A percentile compares a stretch with the other conserved stretches of the same genome.
phyloP scores from a whole-genome alignment of 2,113 vertebrate species.

The Catharus fuscescens region DNA sequence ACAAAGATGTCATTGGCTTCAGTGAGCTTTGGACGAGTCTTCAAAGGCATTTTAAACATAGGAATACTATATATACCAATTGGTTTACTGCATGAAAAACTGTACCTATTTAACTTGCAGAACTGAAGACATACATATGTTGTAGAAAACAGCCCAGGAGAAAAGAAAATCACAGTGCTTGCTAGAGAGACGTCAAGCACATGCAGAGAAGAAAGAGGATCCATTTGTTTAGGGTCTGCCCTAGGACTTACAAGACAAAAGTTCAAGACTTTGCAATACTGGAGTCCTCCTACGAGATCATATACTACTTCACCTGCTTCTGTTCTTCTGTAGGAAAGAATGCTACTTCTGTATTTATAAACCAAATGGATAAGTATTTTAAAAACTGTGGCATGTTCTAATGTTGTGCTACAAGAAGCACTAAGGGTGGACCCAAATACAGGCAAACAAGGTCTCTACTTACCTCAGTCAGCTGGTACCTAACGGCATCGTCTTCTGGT shows the following conservation, averaged over 20 bases:
- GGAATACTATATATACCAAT: neutral
- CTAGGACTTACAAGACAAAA: neutral
- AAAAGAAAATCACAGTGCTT: neutral
- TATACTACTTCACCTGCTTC: neutral
- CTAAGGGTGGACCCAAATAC: neutral
- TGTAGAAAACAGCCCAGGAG: neutral
- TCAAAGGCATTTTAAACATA: conserved; percentile 13
- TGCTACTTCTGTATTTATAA: neutral
- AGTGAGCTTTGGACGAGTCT: neutral
- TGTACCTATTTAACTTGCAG: neutral
- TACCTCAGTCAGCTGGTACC: neutral
- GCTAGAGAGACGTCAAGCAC: neutral
- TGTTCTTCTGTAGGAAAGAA: neutral
- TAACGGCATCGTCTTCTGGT: neutral
- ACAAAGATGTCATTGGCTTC: conserved; percentile 26
- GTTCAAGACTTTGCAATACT: neutral
- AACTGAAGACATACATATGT: neutral
- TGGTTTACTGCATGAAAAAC: neutral
- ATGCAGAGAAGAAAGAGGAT: neutral
- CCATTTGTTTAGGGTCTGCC: neutral
- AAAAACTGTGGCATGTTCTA: rapidly evolving
- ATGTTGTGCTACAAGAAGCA: neutral
- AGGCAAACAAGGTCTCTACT: neutral
- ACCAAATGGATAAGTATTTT: neutral
- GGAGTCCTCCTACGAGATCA: neutral